Conservation (phyloP, 1,140 invertebrate genomes). For the Wiebesia pumilae region DNA sequence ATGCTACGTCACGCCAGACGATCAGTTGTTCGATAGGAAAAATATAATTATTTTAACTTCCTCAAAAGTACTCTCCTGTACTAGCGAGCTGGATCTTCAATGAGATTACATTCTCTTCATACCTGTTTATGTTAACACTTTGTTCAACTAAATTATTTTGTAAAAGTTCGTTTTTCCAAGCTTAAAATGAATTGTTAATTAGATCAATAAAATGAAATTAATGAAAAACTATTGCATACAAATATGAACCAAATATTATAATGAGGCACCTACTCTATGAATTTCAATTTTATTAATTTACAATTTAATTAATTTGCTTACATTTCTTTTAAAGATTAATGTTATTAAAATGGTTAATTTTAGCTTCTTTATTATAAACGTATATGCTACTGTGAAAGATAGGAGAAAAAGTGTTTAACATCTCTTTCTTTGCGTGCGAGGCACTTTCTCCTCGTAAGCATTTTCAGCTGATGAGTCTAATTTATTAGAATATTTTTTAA, state of each 20-base stretch:
- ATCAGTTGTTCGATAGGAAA: conserved; percentile 19
- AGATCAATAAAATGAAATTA: not conserved
- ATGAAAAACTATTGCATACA: not conserved
- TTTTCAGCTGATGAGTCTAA: no score
- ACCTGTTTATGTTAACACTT: not conserved
- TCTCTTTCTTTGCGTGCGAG: no score
- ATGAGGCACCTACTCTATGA: no score
- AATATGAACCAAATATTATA: not conserved
- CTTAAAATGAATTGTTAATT: not conserved
- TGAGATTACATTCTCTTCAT: not conserved
- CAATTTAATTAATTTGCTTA: no score
- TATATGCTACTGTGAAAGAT: no score
- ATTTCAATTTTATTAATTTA: no score
- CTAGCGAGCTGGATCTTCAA: no score
- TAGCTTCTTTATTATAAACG: no score
- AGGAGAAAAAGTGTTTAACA: no score
- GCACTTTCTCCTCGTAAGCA: no score
- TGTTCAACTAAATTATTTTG: not conserved
- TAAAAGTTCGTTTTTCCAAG: not conserved
- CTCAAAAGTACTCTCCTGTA: not conserved
- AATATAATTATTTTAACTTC: not conserved
- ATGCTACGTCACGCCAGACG: not conserved
- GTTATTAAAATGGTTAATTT: no score
- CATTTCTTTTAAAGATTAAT: no score
- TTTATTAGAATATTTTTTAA: not conserved